These are phyloP conservation scores for Macropus fuliginosus DNA, from an alignment of 2,797 vertebrate genomes.

Conservation along the genomic window DNA sequence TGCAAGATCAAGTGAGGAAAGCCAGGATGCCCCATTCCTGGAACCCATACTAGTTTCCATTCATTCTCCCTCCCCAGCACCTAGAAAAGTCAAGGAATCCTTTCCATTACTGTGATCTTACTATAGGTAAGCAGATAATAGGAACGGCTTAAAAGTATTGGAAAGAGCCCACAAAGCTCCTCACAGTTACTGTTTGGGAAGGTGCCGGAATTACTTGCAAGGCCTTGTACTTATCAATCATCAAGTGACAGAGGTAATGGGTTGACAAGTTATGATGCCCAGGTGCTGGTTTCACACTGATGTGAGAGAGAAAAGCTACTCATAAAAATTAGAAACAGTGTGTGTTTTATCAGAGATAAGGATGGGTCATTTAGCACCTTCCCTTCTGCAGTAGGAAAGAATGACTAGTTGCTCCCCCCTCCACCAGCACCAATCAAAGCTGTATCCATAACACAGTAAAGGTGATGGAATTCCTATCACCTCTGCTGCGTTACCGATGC, in stretches of 20 bases:
- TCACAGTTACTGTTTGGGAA: slow-evolving; percentile 53
- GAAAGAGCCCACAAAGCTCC: slow-evolving; percentile 58
- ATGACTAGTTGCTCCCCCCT: slow-evolving; percentile 11
- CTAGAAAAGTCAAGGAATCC: neutral
- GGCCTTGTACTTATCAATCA: slow-evolving; percentile 14
- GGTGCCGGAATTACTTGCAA: slow-evolving; percentile 63
- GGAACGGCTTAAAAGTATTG: slow-evolving; percentile 63
- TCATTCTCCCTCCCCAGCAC: neutral
- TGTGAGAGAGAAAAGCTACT: slow-evolving; percentile 60
- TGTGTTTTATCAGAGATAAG: slow-evolving; percentile 45
- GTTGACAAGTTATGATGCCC: slow-evolving; percentile 58
- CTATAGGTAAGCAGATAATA: slow-evolving; percentile 42
- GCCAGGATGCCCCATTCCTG: neutral
- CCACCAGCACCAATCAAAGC: slow-evolving; percentile 31
- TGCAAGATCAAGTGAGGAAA: neutral
- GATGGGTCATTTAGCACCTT: slow-evolving; percentile 55
- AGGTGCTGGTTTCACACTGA: slow-evolving; percentile 51
- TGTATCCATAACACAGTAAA: slow-evolving; percentile 43
- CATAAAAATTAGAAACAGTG: slow-evolving; percentile 62
- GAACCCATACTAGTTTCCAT: neutral
- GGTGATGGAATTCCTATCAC: slow-evolving; percentile 30
- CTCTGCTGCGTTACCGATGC: neutral
- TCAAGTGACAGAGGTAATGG: neutral
- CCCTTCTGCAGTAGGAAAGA: slow-evolving; percentile 56
- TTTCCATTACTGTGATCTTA: slow-evolving; percentile 52